Evolutionary conservation across 2,888 invertebrate species (phyloP).

Genomic region (Falcaria lacertinaria): DNA sequence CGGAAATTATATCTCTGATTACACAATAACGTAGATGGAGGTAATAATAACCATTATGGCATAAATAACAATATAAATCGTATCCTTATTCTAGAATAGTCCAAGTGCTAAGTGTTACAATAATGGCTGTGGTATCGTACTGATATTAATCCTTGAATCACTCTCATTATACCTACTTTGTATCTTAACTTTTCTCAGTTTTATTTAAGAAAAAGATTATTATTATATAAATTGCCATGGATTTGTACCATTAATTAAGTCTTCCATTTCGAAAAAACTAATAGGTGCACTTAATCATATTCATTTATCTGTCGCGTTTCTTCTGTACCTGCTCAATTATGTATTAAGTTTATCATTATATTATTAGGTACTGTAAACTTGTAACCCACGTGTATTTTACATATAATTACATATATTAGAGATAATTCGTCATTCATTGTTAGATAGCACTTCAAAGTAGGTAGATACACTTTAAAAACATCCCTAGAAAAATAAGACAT

Average conservation of each 20-base stretch:
- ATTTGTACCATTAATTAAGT: constrained; percentile 71
- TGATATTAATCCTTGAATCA: constrained; percentile 66
- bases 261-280: constrained; percentile 71
- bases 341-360: constrained; percentile 42
- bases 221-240: constrained; percentile 53
- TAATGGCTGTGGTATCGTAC: constrained; percentile 78
- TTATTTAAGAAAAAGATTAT: constrained; percentile 44
- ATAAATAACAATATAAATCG: constrained; percentile 33
- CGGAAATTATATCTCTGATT: too few relatives aligned
- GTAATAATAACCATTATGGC: constrained; percentile 34
- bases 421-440: background rate
- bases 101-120: constrained; percentile 71
- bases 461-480: background rate
- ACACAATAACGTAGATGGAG: constrained; percentile 26
- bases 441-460: background rate
- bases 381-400: constrained; percentile 17
- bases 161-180: constrained; percentile 47
- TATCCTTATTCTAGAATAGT: constrained; percentile 51
- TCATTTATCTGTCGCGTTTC: constrained; percentile 47
- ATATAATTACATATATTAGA: constrained; percentile 4
- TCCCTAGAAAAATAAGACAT: background rate
- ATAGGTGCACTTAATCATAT: constrained; percentile 40
- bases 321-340: constrained; percentile 65
- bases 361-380: constrained; percentile 17
- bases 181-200: constrained; percentile 42